These are phyloP conservation scores for Drosophila kambysellisi DNA, from an alignment of 2,888 invertebrate genomes.

Conservation along the genomic window DNA sequence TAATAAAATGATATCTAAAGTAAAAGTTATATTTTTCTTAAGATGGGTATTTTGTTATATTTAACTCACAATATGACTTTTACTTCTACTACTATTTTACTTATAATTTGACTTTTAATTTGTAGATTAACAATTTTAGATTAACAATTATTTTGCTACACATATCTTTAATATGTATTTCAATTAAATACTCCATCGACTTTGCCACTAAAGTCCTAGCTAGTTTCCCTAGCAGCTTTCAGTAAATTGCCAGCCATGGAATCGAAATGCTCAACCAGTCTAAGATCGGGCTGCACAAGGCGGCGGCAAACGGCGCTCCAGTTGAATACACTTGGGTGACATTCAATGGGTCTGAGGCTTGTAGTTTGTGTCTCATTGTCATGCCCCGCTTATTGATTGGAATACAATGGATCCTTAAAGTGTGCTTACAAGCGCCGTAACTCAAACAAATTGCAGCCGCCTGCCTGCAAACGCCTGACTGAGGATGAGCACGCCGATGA, in stretches of 20 bases:
- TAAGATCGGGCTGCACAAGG: not conserved
- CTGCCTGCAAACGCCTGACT: slow-evolving; percentile 77
- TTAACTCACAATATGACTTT: not conserved
- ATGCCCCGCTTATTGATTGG: slow-evolving; percentile 81
- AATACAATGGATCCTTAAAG: slow-evolving; percentile 85
- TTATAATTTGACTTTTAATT: not conserved
- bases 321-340: slow-evolving; percentile 62
- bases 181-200: not conserved
- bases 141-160: not conserved
- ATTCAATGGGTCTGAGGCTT: slow-evolving; percentile 55
- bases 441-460: slow-evolving; percentile 85
- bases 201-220: not conserved
- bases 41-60: not conserved
- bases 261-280: not conserved
- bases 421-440: slow-evolving; percentile 86
- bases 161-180: not conserved
- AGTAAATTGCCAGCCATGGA: not conserved
- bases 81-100: not conserved
- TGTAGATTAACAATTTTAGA: not conserved
- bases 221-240: slow-evolving; percentile 1
- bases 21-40: not conserved
- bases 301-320: slow-evolving; percentile 73
- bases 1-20: not conserved
- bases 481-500: slow-evolving; percentile 29
- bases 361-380: slow-evolving; percentile 74